Conservation (phyloP, 2,797 vertebrate species). For the Australoheros facetus region DNA sequence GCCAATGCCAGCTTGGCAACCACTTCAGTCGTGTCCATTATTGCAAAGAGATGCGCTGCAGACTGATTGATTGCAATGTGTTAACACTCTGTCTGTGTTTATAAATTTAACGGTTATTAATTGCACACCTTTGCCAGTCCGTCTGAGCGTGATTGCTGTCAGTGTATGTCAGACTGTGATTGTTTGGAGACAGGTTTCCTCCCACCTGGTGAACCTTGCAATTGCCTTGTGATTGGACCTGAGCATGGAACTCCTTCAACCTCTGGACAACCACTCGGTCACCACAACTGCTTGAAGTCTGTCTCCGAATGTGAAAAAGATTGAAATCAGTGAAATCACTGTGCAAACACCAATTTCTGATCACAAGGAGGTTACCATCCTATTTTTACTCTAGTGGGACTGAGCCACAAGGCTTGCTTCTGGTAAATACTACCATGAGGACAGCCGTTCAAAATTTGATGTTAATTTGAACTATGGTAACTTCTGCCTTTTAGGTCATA, state of each 20-base stretch:
- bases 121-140: background rate
- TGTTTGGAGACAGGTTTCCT: background rate
- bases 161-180: background rate
- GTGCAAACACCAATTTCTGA: background rate
- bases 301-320: background rate
- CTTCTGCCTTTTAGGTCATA: slow-evolving; percentile 10
- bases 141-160: background rate
- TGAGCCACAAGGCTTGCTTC: background rate
- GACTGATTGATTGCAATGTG: background rate
- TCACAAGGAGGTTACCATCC: background rate
- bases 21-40: background rate
- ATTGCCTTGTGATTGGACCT: background rate
- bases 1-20: background rate
- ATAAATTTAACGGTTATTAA: background rate
- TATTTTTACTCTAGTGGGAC: background rate
- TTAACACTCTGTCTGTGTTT: background rate
- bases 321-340: background rate
- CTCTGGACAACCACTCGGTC: background rate
- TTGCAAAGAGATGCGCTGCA: background rate
- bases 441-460: background rate
- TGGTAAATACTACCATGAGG: background rate
- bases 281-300: background rate
- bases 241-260: background rate
- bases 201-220: background rate
- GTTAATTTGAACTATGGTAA: background rate